Percentiles rank a stretch among this genome's conserved stretches.
Conservation (phyloP, 1,140 invertebrate genomes). For the Micrasema minimum region DNA sequence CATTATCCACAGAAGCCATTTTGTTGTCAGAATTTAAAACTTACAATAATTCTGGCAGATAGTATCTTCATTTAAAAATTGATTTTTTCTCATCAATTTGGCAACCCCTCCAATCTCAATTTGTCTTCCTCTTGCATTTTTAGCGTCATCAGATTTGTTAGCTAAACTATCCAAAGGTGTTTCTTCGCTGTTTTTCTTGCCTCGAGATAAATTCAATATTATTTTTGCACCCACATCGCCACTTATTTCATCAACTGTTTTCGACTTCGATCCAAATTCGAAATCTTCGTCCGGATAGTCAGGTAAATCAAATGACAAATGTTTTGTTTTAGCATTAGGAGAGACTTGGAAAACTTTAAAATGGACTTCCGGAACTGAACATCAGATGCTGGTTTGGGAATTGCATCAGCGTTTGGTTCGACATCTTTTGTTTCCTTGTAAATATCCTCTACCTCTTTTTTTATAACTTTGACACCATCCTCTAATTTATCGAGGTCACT, state of each 20-base stretch:
- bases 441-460: constrained; percentile 29
- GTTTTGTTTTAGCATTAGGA: constrained; percentile 5
- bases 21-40: too few relatives aligned
- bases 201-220: not conserved
- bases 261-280: not conserved
- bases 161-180: not conserved
- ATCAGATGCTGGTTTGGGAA: not conserved
- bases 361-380: not conserved
- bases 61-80: too few relatives aligned
- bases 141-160: constrained; percentile 2
- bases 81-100: too few relatives aligned
- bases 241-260: not conserved
- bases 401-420: not conserved
- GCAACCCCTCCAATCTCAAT: too few relatives aligned
- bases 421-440: constrained; percentile 18
- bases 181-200: not conserved
- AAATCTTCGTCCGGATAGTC: not conserved
- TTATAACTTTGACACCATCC: constrained; percentile 17
- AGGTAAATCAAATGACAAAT: not conserved
- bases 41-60: too few relatives aligned
- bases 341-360: constrained; percentile 4
- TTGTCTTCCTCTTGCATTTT: too few relatives aligned
- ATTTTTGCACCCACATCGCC: not conserved
- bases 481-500: constrained; percentile 30
- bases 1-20: too few relatives aligned